A percentile compares a stretch with the other conserved stretches of the same genome.
phyloP scores from a whole-genome alignment of 2,888 invertebrate genomes.

The Tortricodes alternella region DNA sequence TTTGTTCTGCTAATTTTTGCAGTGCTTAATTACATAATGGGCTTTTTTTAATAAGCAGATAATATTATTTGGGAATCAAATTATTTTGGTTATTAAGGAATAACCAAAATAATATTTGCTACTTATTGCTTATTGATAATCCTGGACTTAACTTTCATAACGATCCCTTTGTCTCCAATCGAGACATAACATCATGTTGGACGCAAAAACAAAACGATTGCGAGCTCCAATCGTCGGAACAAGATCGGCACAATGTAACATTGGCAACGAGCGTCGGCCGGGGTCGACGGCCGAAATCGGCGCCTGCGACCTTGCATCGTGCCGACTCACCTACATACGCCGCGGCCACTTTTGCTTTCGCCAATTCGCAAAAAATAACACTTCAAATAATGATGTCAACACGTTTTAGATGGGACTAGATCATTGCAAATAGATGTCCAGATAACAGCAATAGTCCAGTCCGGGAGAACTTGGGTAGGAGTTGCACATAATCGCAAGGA shows the following conservation, averaged over 20 bases:
- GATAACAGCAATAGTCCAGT: not conserved
- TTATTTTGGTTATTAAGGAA: too few relatives aligned
- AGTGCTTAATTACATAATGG: too few relatives aligned
- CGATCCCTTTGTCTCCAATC: not conserved
- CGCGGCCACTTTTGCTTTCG: slow-evolving; percentile 80
- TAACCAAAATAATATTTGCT: too few relatives aligned
- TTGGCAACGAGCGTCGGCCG: slow-evolving; percentile 38
- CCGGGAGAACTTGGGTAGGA: not conserved
- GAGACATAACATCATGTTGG: slow-evolving; percentile 8
- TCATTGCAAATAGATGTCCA: not conserved
- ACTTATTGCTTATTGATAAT: not conserved
- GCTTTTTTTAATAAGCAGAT: too few relatives aligned
- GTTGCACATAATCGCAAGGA: too few relatives aligned
- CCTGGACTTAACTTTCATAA: not conserved
- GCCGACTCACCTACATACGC: slow-evolving; percentile 78
- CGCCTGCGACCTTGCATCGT: slow-evolving; percentile 78
- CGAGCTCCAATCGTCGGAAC: slow-evolving; percentile 35
- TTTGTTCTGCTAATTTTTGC: too few relatives aligned
- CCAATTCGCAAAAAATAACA: slow-evolving; percentile 72
- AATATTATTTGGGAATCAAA: too few relatives aligned
- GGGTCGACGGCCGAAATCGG: slow-evolving; percentile 79
- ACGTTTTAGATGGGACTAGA: not conserved
- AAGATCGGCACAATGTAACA: slow-evolving; percentile 49
- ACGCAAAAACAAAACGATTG: slow-evolving; percentile 38
- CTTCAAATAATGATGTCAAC: slow-evolving; percentile 27